A percentile compares a stretch with the other conserved stretches of the same genome.
Conservation (phyloP, 2,797 vertebrate species). For the Sardinella longiceps region DNA sequence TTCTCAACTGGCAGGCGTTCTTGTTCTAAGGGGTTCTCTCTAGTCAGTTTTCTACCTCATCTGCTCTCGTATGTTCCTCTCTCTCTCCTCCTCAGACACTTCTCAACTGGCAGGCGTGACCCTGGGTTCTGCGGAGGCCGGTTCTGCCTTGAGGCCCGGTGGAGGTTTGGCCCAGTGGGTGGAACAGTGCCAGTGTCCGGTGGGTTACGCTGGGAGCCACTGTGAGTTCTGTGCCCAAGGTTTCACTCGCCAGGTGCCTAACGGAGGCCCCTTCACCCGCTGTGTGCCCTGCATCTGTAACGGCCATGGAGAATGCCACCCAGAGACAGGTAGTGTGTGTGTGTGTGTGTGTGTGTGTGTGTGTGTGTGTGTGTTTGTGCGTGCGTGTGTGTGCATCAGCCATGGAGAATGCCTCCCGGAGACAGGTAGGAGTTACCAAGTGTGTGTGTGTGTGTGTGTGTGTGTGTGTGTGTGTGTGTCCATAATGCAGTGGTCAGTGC, state of each 20-base stretch:
- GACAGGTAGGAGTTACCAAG: constrained; percentile 76
- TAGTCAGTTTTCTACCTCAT: no score
- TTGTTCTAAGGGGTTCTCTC: no score
- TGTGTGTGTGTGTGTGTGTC: no score
- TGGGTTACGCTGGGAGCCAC: constrained; percentile 81
- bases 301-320: constrained; percentile 85
- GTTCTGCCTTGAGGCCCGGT: constrained; percentile 36
- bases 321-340: no score
- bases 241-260: constrained; percentile 79
- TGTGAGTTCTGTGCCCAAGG: constrained; percentile 83
- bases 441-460: no score
- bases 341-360: no score
- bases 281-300: constrained; percentile 89
- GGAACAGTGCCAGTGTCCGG: constrained; percentile 84
- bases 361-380: no score
- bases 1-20: constrained; percentile 77
- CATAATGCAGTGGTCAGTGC: no score
- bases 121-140: constrained; percentile 72
- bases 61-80: no score
- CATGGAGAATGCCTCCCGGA: no score
- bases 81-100: no score
- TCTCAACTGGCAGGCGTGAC: constrained; percentile 71
- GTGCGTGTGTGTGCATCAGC: no score
- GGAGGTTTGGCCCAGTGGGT: constrained; percentile 74
- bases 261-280: constrained; percentile 64